Conservation (phyloP, 2,113 vertebrate genomes). For the Hirundichthys speculiger region DNA sequence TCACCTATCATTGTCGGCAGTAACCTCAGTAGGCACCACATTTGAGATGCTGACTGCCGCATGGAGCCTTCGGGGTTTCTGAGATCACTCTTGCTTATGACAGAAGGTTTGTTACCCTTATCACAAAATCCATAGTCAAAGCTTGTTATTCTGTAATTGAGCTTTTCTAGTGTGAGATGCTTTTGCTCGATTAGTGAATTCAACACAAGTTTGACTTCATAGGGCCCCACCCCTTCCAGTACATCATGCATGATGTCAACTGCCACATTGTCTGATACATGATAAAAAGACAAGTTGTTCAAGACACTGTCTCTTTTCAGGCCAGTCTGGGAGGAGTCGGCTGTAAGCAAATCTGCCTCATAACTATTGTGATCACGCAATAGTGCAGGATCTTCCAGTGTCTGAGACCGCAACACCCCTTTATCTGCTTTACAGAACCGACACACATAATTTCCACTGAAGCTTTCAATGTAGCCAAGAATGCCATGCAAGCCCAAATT, state of each 20-base stretch:
- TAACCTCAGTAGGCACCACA: conserved; percentile 14
- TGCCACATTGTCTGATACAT: neutral
- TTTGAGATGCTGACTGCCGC: conserved; percentile 7
- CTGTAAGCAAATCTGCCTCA: neutral
- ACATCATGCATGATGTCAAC: conserved; percentile 5
- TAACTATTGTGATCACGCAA: neutral
- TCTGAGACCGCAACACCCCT: neutral
- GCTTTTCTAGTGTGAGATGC: conserved; percentile 4
- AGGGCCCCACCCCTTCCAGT: neutral
- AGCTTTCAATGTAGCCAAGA: conserved; percentile 8
- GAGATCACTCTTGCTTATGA: neutral
- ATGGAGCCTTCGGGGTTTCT: neutral
- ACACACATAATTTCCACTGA: neutral
- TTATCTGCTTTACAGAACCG: neutral
- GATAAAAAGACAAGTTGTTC: neutral
- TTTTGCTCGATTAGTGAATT: conserved; percentile 8
- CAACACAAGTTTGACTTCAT: conserved; percentile 6
- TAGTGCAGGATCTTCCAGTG: conserved; percentile 3
- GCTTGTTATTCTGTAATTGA: neutral
- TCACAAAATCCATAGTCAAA: conserved; percentile 10
- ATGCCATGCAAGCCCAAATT: neutral
- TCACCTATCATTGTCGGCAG: conserved; percentile 2
- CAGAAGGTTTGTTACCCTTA: conserved; percentile 6
- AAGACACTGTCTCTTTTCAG: conserved; percentile 7
- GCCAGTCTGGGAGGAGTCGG: conserved; percentile 4